Evolutionary conservation across 2,797 vertebrate genomes (phyloP).

Genomic region (Lepus townsendii): DNA sequence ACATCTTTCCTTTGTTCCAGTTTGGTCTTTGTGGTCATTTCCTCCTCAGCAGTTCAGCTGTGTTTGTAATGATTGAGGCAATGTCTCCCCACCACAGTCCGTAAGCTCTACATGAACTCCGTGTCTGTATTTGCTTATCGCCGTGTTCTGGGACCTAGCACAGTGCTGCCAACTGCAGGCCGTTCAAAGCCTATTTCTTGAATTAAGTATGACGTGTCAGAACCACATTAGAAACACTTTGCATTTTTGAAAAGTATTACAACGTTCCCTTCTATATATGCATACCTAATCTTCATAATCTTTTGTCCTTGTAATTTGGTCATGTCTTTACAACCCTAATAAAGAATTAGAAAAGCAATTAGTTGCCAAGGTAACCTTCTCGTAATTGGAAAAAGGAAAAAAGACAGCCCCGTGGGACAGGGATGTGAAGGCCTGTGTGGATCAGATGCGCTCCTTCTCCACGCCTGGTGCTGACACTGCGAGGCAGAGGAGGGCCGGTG

Average conservation of each 20-base stretch:
- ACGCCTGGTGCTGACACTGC: neutral
- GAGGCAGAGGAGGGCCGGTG: neutral
- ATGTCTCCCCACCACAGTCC: neutral
- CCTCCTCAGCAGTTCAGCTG: neutral
- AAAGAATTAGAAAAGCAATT: conserved; percentile 19
- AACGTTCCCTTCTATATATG: neutral
- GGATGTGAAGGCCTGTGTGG: neutral
- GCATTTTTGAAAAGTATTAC: neutral
- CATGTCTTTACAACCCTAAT: conserved; percentile 19
- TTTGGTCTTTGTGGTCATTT: neutral
- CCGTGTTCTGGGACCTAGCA: neutral
- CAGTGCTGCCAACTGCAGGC: no score
- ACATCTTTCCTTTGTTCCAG: neutral
- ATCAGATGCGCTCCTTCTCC: neutral
- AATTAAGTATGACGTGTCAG: neutral
- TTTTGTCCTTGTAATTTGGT: neutral
- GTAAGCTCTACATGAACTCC: accelerated
- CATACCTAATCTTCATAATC: neutral
- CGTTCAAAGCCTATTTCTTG: neutral
- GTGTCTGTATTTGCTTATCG: neutral
- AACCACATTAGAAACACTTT: neutral
- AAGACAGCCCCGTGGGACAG: neutral
- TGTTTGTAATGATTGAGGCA: neutral
- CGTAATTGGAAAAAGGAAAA: neutral
- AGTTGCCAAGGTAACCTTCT: conserved; percentile 12